Evolutionary conservation across 1,140 invertebrate genomes (phyloP), one percentile per base, ranked within the genome.

Genomic region (Tetragonula clypearis): DNA sequence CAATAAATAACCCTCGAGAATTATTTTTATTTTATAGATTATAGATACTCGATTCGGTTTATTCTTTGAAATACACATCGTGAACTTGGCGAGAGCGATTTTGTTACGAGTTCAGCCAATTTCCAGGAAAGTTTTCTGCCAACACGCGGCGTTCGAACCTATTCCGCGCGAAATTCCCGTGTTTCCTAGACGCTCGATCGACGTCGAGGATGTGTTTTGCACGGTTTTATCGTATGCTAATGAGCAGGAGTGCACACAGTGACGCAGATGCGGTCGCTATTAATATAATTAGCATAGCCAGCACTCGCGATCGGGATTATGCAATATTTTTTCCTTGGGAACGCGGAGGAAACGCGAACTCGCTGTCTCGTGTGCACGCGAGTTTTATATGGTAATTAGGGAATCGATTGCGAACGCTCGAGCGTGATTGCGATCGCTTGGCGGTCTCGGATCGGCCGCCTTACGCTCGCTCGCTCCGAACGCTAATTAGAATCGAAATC

Each of bases 401-500:
- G 76, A 84, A 84, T 84, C 82, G 82, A 79, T 84, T 72, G 82
- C 76, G 35, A 82, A 62, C 68, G 66, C 58, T 79, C 41, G 76
- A 72, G 68, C 66, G 55, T 55, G 82, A 84, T 84, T 84, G 82
- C 68, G 30, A 84, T 84, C 82, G 76, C 23, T 49, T 8, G 53
- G 75, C 41, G 55, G 55, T 79, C 82, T 79, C 66, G 68, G 72
- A 72, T 79, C 76, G 66, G 41, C 12, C 58, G 68, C 82, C 76
- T 84, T 79, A 62, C 68, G 76, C 66, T 84, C 68, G 35, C 21
- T 60, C 72, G 41, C 26, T 23, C 72, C 76, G n/a, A n/a, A 84
- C 82, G 82, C 84, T 88, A 88, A 89, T 87, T 87, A 89, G 76
- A 78, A 66, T 84, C 81, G 88, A 90, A 89, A 89, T 89, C 73